Evolutionary conservation across 2,113 vertebrate genomes (phyloP).

Genomic region (Progne subis): DNA sequence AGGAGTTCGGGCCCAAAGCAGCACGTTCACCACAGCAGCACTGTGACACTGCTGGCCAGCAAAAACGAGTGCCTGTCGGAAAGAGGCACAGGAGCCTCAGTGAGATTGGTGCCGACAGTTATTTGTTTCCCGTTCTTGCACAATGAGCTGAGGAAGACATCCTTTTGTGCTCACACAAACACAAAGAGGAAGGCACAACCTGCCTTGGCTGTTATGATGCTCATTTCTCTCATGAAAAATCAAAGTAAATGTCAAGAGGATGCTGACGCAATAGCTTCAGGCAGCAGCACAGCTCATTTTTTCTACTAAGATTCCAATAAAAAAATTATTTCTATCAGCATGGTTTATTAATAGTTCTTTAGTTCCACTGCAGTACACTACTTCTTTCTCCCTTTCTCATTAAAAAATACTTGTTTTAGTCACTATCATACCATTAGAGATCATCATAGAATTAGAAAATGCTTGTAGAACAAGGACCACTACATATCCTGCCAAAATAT

Average conservation of each 20-base stretch:
- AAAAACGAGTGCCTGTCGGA: not conserved
- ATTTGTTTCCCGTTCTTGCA: not conserved
- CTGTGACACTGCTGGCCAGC: not conserved
- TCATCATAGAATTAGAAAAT: not conserved
- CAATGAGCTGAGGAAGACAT: not conserved
- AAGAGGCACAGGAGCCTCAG: not conserved
- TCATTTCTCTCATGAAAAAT: slow-evolving; percentile 39
- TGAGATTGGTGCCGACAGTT: not conserved
- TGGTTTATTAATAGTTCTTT: not conserved
- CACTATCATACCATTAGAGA: not conserved
- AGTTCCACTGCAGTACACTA: not conserved
- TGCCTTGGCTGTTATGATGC: not conserved
- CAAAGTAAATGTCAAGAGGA: slow-evolving; percentile 30
- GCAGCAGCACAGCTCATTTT: not conserved
- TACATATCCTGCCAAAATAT: not conserved
- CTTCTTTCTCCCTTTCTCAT: not conserved
- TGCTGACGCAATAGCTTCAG: not conserved
- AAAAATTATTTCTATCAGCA: not conserved
- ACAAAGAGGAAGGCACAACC: not conserved
- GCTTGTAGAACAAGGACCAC: not conserved
- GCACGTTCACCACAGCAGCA: not conserved
- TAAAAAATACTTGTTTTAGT: not conserved
- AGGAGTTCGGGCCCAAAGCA: not conserved
- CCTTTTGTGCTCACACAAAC: not conserved
- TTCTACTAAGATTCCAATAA: not conserved